Base-by-base conservation (phyloP, 2,888 invertebrate genomes). In the Phengaris alcon region DNA sequence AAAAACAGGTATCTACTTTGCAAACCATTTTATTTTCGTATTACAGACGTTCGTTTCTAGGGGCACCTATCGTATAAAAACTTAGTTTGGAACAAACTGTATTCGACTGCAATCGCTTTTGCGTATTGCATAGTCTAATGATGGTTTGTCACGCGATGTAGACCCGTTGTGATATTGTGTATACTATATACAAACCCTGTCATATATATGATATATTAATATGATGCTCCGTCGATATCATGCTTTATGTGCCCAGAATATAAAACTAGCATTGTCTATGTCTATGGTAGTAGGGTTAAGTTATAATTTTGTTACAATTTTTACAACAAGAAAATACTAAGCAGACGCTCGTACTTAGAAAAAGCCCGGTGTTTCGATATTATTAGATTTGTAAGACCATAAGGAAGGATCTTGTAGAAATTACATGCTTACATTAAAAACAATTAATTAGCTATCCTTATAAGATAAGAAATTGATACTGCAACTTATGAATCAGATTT, bases 141-240 rank as follows among this genome's bases (percentile, higher is more conserved):
- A 35, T 7, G 9, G 35, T 13, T 13, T 35, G 64, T 35, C 64
- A 64, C 64, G 64, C 64, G 64, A 64, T 3, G 64, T 52, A 52
- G 4, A 52, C 52, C 35, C 35, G 35, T 35, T 3, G 22, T 35
- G 0, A 6, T 54, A 7, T 35, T 12, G 22, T 54, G 72, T 52
- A 8, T 70, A 52, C 52, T 44, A 1, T 22, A 22, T 22, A 22
- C 22, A 22, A 22, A 22, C 4, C 72, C 54, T 72, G 72, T 54
- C 72, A 13, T 35, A 72, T 35, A 72, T 54, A 54, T 72, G 72
- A 54, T 52, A 54, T 72, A 72, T 54, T 72, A 54, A 22, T 72
- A 35, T 72, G 52, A 35, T 54, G 54, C 22, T 35, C 35, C 35
- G 13, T 44, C 13, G 52, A 54, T 44, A 64, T 54, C 52, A 12